These are phyloP conservation scores for Plotosus lineatus DNA, from an alignment of 2,113 vertebrate genomes.

Conservation along the genomic window DNA sequence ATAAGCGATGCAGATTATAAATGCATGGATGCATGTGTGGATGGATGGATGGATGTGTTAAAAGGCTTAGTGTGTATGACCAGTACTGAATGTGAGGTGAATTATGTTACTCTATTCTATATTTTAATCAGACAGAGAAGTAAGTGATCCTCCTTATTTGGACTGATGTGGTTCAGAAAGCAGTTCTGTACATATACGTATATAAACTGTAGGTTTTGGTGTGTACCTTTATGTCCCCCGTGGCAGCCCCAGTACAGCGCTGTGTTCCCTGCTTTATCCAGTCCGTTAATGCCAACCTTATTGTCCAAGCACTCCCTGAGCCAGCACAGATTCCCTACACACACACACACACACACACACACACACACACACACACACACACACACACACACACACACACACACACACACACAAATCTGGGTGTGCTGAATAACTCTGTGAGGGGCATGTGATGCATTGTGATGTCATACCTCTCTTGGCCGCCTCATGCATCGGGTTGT, in stretches of 20 bases:
- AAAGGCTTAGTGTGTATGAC: too few species aligned
- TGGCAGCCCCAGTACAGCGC: slow-evolving; percentile 96
- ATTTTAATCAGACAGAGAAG: too few species aligned
- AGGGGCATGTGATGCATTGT: neutral
- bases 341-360: slow-evolving; percentile 44
- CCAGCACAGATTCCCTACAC: slow-evolving; percentile 93
- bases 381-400: slow-evolving; percentile 1
- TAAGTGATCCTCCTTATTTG: neutral
- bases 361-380: slow-evolving; percentile 21
- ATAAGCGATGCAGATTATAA: too few species aligned
- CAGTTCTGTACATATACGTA: neutral
- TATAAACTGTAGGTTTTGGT: neutral
- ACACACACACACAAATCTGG: neutral
- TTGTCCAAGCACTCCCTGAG: slow-evolving; percentile 95
- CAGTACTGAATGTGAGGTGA: too few species aligned
- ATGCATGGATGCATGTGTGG: too few species aligned
- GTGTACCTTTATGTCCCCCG: slow-evolving; percentile 89
- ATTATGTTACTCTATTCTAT: neutral
- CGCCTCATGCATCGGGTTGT: slow-evolving; percentile 96
- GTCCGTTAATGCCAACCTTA: slow-evolving; percentile 90
- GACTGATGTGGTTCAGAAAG: neutral
- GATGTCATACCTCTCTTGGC: slow-evolving; percentile 85
- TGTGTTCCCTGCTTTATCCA: slow-evolving; percentile 97
- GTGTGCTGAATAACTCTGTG: neutral
- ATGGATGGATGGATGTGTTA: too few species aligned